Percentiles rank a stretch among this genome's conserved stretches.
Conservation (phyloP, 2,888 invertebrate genomes). For the Zaprionus bogoriensis region DNA sequence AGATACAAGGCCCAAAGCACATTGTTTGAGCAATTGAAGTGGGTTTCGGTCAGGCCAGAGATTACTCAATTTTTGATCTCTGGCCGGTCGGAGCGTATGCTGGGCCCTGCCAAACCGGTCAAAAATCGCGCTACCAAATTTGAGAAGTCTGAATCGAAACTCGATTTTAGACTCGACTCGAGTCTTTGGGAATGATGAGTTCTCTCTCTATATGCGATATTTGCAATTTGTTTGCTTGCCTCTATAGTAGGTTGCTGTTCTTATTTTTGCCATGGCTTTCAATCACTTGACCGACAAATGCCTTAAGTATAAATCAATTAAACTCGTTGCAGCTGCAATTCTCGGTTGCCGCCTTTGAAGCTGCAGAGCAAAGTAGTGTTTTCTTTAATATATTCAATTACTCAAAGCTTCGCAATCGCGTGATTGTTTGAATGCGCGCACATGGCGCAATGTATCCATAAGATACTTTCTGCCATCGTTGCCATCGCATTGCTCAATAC, state of each 20-base stretch:
- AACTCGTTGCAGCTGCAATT: conserved; percentile 64
- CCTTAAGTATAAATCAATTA: conserved; percentile 67
- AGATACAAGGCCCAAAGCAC: conserved; percentile 26
- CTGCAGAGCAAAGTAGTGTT: conserved; percentile 23
- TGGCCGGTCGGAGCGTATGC: conserved; percentile 31
- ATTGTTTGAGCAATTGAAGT: conserved; percentile 32
- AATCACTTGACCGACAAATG: conserved; percentile 62
- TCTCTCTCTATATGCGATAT: neutral
- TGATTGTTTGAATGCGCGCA: conserved; percentile 21
- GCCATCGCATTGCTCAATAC: neutral
- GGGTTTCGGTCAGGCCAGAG: conserved; percentile 27
- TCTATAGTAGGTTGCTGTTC: conserved; percentile 29
- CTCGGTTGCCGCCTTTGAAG: conserved; percentile 68
- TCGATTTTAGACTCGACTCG: conserved; percentile 36
- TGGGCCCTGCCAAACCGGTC: conserved; percentile 67
- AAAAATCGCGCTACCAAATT: conserved; percentile 73
- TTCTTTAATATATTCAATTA: conserved; percentile 18
- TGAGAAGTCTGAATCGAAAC: conserved; percentile 54
- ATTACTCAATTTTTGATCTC: conserved; percentile 57
- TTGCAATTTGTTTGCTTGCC: conserved; percentile 22
- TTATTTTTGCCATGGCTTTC: conserved; percentile 34
- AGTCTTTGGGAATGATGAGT: conserved; percentile 20
- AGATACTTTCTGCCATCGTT: conserved; percentile 11
- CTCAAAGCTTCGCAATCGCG: conserved; percentile 38
- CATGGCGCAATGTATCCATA: conserved; percentile 22